Base-by-base conservation (phyloP, 2,113 vertebrate species). In the Pandion haliaetus region DNA sequence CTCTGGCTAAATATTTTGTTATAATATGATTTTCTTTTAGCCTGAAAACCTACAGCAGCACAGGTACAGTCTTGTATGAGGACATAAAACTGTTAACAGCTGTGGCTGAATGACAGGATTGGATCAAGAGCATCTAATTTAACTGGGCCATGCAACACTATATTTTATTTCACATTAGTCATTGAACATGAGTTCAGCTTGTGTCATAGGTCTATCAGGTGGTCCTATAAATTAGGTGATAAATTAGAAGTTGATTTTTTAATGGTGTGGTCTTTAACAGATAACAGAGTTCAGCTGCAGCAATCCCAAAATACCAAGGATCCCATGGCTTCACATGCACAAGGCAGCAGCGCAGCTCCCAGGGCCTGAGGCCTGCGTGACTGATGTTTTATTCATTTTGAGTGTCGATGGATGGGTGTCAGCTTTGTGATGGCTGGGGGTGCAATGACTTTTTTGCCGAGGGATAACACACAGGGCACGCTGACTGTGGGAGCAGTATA, bases 151-250 rank as follows among this genome's bases (percentile, higher is more conserved):
- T 1, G 5, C 90, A 93, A 92, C 57, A 63, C n/a, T 85, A 76
- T 26, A 72, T 94, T 95, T 87, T 86, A 57, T 82, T 94, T 95
- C 74, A 74, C 83, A 85, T 95, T 82, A 82, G 86, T 92, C 83
- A 91, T 55, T 87, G 74, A 93, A 72, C 57, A 52, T 0, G 1
- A 57, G 76, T 79, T 91, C 86, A 76, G 9, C 65, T 90, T 45
- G 52, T 79, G 77, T 52, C 77, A 83, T 2, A 71, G 25, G 21
- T 67, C 8, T 4, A 47, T 44, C 47, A 79, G 86, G n/a, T 66
- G 59, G 10, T 29, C n/a, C 55, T 84, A 69, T 55, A 91, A 92
- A 90, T 78, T 29, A 89, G 50, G 40, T 42, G 86, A 66, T 83
- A 86, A 76, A 82, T 86, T 36, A 71, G 32, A 86, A 66, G 38